These are phyloP conservation scores for Acanthurus lineatus DNA, from an alignment of 2,797 vertebrate genomes.

Conservation along the genomic window DNA sequence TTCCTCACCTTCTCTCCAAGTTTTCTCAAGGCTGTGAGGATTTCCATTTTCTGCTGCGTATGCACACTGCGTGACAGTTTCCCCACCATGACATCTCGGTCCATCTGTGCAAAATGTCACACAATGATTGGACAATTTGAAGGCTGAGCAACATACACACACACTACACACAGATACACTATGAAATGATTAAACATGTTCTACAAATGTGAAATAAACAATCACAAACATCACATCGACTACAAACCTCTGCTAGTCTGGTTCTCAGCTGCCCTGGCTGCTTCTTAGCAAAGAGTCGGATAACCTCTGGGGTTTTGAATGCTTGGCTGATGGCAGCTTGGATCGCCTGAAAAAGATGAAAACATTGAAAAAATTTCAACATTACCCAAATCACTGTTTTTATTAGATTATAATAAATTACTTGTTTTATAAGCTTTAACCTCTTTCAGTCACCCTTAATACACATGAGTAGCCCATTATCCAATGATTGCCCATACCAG, in stretches of 20 bases:
- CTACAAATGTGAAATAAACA: background rate
- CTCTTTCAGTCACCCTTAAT: background rate
- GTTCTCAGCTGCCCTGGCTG: conserved; percentile 96
- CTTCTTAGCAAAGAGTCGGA: conserved; percentile 98
- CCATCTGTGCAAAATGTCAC: conserved; percentile 88
- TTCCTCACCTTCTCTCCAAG: conserved; percentile 94
- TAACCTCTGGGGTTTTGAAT: conserved; percentile 98
- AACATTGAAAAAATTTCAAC: background rate
- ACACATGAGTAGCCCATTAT: background rate
- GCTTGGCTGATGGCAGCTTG: conserved; percentile 99
- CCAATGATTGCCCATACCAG: conserved; percentile 85
- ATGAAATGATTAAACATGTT: background rate
- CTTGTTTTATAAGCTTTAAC: background rate
- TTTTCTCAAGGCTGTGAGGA: conserved; percentile 95
- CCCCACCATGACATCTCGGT: conserved; percentile 96
- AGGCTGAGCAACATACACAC: background rate
- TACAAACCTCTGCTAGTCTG: conserved; percentile 92
- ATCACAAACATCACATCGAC: background rate
- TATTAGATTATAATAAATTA: background rate
- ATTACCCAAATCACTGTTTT: conserved; percentile 3
- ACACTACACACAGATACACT: background rate
- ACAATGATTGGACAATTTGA: conserved; percentile 33
- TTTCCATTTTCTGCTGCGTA: conserved; percentile 96
- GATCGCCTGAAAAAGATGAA: conserved; percentile 88
- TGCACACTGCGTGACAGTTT: conserved; percentile 90